phyloP scores from a whole-genome alignment of 2,888 invertebrate genomes.

The Leptinotarsa peninsularis region DNA sequence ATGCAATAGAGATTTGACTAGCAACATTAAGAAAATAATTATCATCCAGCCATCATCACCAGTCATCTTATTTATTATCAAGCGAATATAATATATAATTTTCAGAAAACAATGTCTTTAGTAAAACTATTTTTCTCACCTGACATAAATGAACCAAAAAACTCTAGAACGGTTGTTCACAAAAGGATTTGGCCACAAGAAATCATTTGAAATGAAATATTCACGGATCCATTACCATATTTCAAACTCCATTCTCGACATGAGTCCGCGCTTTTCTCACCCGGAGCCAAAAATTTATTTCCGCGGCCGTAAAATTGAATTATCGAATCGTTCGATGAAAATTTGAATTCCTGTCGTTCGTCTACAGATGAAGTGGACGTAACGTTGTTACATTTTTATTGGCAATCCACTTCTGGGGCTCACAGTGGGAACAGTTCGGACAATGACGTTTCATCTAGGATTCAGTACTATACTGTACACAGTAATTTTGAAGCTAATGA shows the following conservation, averaged over 20 bases:
- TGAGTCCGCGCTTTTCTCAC: background rate
- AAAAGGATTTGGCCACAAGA: background rate
- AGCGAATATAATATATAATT: too few species aligned
- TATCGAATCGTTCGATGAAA: background rate
- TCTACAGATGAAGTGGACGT: background rate
- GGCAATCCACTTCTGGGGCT: background rate
- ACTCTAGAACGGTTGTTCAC: background rate
- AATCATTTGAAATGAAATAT: conserved; percentile 9
- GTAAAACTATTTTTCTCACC: background rate
- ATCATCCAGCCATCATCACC: too few species aligned
- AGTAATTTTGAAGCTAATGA: background rate
- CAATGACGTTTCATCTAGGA: background rate
- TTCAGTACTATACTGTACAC: background rate
- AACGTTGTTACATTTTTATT: background rate
- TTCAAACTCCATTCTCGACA: background rate
- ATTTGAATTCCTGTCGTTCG: background rate
- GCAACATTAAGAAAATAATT: too few species aligned
- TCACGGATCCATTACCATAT: background rate
- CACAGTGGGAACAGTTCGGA: background rate
- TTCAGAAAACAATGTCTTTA: too few species aligned
- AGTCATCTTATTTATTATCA: too few species aligned
- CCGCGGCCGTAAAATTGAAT: background rate
- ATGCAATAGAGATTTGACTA: too few species aligned
- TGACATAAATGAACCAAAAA: background rate
- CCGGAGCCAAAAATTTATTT: background rate